phyloP scores from a whole-genome alignment of 1,140 invertebrate species.

The Potamilus streckersoni region DNA sequence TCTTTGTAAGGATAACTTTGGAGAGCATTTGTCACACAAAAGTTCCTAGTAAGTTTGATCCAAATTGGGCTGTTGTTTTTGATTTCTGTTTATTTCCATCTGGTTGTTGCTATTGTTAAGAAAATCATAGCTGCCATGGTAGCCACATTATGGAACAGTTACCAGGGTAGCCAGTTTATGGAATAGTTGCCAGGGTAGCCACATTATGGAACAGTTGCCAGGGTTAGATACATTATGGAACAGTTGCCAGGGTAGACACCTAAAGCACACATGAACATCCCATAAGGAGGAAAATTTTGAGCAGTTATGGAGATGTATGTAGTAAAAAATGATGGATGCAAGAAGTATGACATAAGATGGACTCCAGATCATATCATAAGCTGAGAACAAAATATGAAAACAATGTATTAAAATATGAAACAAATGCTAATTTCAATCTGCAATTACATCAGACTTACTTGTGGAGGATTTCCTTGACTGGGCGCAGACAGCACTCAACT shows the following conservation, averaged over 20 bases:
- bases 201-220: background rate
- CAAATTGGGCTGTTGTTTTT: background rate
- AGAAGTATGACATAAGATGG: background rate
- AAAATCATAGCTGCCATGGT: background rate
- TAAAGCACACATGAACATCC: too few relatives aligned
- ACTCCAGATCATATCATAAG: background rate
- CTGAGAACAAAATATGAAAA: background rate
- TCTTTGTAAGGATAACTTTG: too few relatives aligned
- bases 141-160: too few relatives aligned
- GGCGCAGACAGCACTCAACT: constrained; percentile 77
- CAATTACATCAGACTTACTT: constrained; percentile 30
- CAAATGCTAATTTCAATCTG: background rate
- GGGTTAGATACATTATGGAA: background rate
- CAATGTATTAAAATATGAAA: background rate
- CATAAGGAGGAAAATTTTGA: too few relatives aligned
- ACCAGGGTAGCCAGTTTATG: too few relatives aligned
- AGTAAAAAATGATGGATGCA: too few relatives aligned
- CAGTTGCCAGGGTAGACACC: too few relatives aligned
- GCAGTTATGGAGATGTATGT: too few relatives aligned
- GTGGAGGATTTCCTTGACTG: constrained; percentile 58
- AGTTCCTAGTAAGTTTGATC: too few relatives aligned
- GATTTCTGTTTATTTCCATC: background rate
- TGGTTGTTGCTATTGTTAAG: background rate
- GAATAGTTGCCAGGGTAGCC: too few relatives aligned
- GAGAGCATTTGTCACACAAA: too few relatives aligned